Base-by-base conservation (phyloP, 2,113 vertebrate species). In the Tyto alba region DNA sequence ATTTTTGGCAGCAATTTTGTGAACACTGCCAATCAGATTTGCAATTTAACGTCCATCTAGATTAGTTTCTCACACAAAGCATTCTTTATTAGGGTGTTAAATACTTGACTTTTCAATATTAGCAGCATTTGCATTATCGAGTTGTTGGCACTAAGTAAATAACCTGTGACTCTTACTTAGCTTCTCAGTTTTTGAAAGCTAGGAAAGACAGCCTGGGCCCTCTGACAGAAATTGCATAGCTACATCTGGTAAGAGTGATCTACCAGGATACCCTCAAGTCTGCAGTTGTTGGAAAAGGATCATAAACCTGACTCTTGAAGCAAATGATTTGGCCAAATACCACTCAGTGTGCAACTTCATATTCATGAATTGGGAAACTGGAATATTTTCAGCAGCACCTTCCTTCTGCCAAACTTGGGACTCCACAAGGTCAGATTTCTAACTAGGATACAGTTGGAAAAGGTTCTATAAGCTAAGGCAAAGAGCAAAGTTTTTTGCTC, bases 1-100 rank as follows among this genome's bases (percentile, higher is more conserved):
- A 85, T 53, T 88, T 95, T 89, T 98, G 96, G 96, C 93, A 97
- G 83, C 56, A 63, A 25, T 72, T 93, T 78, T 68, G 22, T 72
- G 85, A 94, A 62, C 34, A 10, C 68, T 97, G 96, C 96, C 95
- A 92, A 67, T 91, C 94, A 95, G 79, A 93, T 55, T 88, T 96
- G 84, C 90, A 85, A 76, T 41, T 95, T 80, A 38, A 45, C 9
- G 5, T 84, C 89, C 69, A 48, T 92, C 69, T 95, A 95, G 85
- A 88, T 94, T 76, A 88, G 62, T 72, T 66, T 92, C 3, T 34
- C 88, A 88, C 91, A 73, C 90, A 85, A 89, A 86, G 59, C 75
- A 29, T 92, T 90, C 73, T 77, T 88, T 81, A 90, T 88, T 88
- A 89, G 57, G 52, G 60, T 79, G 82, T 77, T 89, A 96, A 96